A percentile compares a stretch with the other conserved stretches of the same genome.
Evolutionary conservation across 2,888 invertebrate species (phyloP).

Genomic region (Drosophila nr. fundita): DNA sequence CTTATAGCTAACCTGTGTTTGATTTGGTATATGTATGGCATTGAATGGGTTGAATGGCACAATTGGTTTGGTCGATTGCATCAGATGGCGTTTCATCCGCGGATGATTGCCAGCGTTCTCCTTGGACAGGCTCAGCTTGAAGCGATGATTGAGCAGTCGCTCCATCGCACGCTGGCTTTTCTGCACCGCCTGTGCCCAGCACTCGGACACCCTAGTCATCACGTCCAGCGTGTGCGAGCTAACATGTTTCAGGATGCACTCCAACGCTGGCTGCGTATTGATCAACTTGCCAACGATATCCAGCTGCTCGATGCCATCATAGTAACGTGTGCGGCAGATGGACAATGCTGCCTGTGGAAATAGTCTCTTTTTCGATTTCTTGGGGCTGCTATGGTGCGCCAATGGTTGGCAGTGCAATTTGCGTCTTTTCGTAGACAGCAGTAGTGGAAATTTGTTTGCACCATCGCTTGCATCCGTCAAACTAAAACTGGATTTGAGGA

Average conservation of each 20-base stretch:
- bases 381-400: slow-evolving; percentile 65
- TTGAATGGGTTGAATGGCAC: slow-evolving; percentile 74
- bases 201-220: slow-evolving; percentile 63
- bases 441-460: slow-evolving; percentile 44
- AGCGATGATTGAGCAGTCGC: slow-evolving; percentile 62
- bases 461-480: slow-evolving; percentile 19
- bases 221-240: slow-evolving; percentile 55
- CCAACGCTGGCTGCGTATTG: slow-evolving; percentile 58
- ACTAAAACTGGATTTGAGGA: slow-evolving; percentile 28
- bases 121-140: slow-evolving; percentile 60
- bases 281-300: slow-evolving; percentile 62
- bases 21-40: slow-evolving; percentile 56
- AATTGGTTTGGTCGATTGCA: slow-evolving; percentile 27
- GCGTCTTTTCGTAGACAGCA: slow-evolving; percentile 48
- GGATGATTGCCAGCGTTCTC: slow-evolving; percentile 42
- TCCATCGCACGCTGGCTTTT: slow-evolving; percentile 43
- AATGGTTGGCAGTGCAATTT: slow-evolving; percentile 43
- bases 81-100: slow-evolving; percentile 37
- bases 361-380: slow-evolving; percentile 68
- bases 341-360: slow-evolving; percentile 41
- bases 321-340: slow-evolving; percentile 56
- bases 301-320: slow-evolving; percentile 60
- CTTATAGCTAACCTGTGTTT: slow-evolving; percentile 16
- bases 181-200: slow-evolving; percentile 57
- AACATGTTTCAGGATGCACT: slow-evolving; percentile 57